Evolutionary conservation across 1,140 invertebrate genomes (phyloP), one percentile per base, ranked within the genome.

Genomic region (Ceratoteleas bidentatus): DNA sequence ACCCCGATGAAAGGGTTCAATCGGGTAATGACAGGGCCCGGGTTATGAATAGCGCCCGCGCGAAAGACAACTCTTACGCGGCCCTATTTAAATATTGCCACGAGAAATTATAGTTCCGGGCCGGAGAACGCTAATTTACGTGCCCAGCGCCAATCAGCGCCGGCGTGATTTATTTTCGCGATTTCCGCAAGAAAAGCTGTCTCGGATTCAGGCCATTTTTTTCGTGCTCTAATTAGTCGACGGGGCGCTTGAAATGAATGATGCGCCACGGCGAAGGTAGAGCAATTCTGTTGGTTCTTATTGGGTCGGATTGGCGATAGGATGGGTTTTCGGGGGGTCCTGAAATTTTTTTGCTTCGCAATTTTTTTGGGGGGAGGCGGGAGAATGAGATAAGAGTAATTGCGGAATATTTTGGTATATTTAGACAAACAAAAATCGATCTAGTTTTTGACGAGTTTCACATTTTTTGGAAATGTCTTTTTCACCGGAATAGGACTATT

Each of bases 81-180:
- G 86, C 85, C 79, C 77, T 87, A 91, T 91, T 90, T 90, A 91
- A 91, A 91, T 91, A 90, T 89, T 90, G 89, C 87, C 87, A 88
- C 87, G 54, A 85, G 81, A 89, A 90, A 91, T 91, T 90, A 90
- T 84, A 88, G 87, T 89, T 76, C 83, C 81, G 75, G 84, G 50
- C 57, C 62, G 45, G 50, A 70, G 40, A 69, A 72, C 78, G 69
- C 87, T 89, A 89, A 90, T 89, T 87, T 81, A 85, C 81, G 75
- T 84, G 90, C 87, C 88, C 88, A 89, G 86, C 87, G 85, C 86
- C 88, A 88, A 90, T 90, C 85, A 88, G 84, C 85, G 85, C 85
- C 65, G 83, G 86, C 86, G 85, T 90, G 86, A 90, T 91, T 91
- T 90, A 89, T 90, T 90, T 88, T 85, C 73, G 66, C 72, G 61